Percentiles rank a stretch among this genome's conserved stretches.
phyloP scores from a whole-genome alignment of 2,888 invertebrate genomes.

The Eustalomyia histrio region DNA sequence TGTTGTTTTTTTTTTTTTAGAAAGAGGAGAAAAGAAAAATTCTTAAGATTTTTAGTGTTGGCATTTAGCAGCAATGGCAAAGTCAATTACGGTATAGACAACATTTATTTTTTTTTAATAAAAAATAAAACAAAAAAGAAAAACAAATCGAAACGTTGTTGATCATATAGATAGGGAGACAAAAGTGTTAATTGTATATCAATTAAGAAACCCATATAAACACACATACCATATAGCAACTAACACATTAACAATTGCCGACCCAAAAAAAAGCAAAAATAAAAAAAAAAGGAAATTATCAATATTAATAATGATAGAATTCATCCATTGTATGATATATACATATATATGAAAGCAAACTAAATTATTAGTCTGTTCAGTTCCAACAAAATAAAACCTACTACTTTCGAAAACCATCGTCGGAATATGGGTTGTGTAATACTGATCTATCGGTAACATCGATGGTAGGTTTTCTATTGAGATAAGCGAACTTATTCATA shows the following conservation, averaged over 20 bases:
- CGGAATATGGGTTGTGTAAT: too few species aligned
- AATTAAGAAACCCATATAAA: constrained; percentile 67
- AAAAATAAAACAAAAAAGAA: constrained; percentile 11
- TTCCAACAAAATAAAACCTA: too few species aligned
- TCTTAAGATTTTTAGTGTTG: constrained; percentile 71
- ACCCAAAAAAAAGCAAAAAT: neutral
- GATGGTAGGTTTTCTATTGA: too few species aligned
- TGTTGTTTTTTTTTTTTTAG: too few species aligned
- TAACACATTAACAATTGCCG: constrained; percentile 15
- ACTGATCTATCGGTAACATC: too few species aligned
- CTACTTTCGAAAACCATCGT: too few species aligned
- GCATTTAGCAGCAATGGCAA: constrained; percentile 57
- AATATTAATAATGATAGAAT: neutral
- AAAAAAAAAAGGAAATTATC: neutral
- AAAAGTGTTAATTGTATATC: constrained; percentile 71
- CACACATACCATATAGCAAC: neutral
- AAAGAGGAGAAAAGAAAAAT: constrained; percentile 66
- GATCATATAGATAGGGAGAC: constrained; percentile 29
- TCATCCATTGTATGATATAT: neutral
- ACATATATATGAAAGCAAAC: neutral
- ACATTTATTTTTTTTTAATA: neutral
- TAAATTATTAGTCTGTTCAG: neutral
- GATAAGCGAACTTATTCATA: too few species aligned
- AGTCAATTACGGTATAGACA: constrained; percentile 26
- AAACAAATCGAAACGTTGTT: constrained; percentile 30